Conservation (phyloP, 2,797 vertebrate genomes). For the Arnoldichthys spilopterus region DNA sequence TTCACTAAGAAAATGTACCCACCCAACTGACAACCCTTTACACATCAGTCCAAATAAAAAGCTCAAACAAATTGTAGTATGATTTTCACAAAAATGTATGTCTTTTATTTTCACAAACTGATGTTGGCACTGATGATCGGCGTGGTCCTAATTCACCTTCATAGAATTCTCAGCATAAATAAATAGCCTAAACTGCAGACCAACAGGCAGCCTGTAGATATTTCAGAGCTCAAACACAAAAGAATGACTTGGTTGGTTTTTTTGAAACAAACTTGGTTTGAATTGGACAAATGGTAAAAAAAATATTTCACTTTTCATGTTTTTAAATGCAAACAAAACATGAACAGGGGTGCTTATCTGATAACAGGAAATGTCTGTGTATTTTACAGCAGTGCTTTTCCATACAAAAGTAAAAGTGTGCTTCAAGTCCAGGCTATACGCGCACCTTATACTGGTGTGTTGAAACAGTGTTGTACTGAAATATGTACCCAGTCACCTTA, state of each 20-base stretch:
- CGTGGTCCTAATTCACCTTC: constrained; percentile 1
- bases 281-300: neutral
- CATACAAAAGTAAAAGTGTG: constrained; percentile 41
- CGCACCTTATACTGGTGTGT: constrained; percentile 35
- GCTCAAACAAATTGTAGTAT: neutral
- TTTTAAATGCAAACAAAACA: constrained; percentile 10
- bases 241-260: constrained; percentile 3
- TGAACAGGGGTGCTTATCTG: neutral
- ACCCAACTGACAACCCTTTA: neutral
- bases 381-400: constrained; percentile 41
- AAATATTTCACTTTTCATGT: neutral
- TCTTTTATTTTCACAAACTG: neutral
- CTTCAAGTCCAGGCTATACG: constrained; percentile 48
- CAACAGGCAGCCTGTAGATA: neutral
- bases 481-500: constrained; percentile 35
- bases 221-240: neutral
- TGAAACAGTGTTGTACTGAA: constrained; percentile 56
- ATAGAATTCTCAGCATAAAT: constrained; percentile 12
- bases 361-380: neutral
- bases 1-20: neutral
- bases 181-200: constrained; percentile 13
- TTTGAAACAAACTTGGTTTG: constrained; percentile 1
- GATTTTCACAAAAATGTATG: neutral
- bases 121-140: neutral
- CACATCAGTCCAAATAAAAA: neutral